Conservation (phyloP, 2,888 invertebrate genomes). For the Orthosia gothica region DNA sequence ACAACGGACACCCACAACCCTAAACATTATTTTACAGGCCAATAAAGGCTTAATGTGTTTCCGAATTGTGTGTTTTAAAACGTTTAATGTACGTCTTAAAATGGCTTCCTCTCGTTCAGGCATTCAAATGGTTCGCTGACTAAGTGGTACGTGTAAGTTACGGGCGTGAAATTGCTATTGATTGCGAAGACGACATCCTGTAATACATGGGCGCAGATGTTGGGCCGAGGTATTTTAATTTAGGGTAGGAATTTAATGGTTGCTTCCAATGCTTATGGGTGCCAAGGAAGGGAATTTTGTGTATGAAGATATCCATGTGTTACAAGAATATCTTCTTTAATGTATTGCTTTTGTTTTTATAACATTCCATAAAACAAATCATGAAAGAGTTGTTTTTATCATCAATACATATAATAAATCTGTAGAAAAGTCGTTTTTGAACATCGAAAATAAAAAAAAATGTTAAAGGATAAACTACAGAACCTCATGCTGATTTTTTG, state of each 20-base stretch:
- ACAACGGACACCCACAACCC: constrained; percentile 11
- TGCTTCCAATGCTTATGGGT: not conserved
- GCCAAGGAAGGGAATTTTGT: not conserved
- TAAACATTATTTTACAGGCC: constrained; percentile 64
- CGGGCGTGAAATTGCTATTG: constrained; percentile 26
- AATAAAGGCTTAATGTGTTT: constrained; percentile 67
- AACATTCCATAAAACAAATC: constrained; percentile 15
- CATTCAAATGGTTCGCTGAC: constrained; percentile 22
- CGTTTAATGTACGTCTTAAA: constrained; percentile 52
- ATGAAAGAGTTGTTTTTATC: constrained; percentile 66
- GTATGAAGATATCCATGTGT: no score
- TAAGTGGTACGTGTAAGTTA: constrained; percentile 1
- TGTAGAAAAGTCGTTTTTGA: no score
- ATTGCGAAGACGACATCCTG: constrained; percentile 7
- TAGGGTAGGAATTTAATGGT: not conserved
- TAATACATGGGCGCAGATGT: not conserved
- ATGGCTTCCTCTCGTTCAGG: constrained; percentile 18
- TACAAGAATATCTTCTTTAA: not conserved
- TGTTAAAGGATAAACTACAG: no score
- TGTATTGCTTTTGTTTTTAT: not conserved
- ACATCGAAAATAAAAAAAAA: no score
- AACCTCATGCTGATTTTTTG: no score
- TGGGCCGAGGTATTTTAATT: constrained; percentile 12
- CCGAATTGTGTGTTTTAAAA: constrained; percentile 61
- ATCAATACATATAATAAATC: no score